Percentiles rank a stretch among this genome's conserved stretches.
phyloP scores from a whole-genome alignment of 2,888 invertebrate genomes.

The Nematopogon swammerdamellus region DNA sequence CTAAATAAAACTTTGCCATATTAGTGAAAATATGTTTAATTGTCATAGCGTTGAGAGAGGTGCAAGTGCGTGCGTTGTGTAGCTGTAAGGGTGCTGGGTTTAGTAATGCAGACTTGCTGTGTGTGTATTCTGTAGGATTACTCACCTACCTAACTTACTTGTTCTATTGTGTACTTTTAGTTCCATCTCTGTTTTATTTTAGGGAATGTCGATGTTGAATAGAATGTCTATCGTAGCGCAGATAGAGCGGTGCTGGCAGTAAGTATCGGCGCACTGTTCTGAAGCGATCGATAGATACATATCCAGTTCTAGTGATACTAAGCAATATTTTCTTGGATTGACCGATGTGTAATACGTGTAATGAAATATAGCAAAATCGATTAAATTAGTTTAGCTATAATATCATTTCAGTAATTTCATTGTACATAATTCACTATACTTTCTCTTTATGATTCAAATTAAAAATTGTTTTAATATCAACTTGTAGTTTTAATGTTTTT shows the following conservation, averaged over 20 bases:
- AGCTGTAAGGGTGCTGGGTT: constrained; percentile 53
- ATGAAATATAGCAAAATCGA: constrained; percentile 27
- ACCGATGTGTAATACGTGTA: not conserved
- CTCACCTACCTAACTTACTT: not conserved
- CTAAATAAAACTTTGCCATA: constrained; percentile 58
- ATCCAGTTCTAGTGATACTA: not conserved
- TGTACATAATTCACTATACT: constrained; percentile 51
- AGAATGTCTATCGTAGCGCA: no score
- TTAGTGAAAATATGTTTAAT: constrained; percentile 49
- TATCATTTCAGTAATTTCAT: constrained; percentile 53
- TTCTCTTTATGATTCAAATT: constrained; percentile 44
- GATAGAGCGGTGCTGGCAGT: no score
- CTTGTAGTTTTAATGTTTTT: constrained; percentile 25
- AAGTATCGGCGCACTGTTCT: no score
- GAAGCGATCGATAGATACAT: not conserved
- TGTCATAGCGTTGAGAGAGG: constrained; percentile 46
- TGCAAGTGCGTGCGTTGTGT: constrained; percentile 37
- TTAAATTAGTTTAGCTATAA: constrained; percentile 41
- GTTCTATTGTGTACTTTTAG: not conserved
- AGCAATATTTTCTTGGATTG: not conserved
- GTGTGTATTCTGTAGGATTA: constrained; percentile 39
- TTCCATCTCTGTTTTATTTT: not conserved
- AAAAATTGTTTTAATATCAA: constrained; percentile 53
- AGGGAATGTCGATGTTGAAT: not conserved
- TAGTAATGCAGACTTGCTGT: constrained; percentile 39